Evolutionary conservation across 1,140 invertebrate species (phyloP), one percentile per base, ranked within the genome.

Genomic region (Heliconius melpomene): DNA sequence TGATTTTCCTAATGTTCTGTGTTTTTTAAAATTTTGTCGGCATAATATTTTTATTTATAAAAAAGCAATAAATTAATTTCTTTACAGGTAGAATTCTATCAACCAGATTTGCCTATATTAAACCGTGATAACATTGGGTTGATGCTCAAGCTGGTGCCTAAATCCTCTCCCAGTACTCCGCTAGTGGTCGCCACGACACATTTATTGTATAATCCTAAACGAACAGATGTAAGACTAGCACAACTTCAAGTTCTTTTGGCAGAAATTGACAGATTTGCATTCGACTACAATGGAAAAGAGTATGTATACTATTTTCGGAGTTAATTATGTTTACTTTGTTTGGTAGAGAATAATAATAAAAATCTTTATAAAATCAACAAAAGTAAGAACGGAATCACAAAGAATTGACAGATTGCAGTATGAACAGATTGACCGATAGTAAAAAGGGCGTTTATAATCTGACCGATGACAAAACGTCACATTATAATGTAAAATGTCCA

Each of bases 101-200:
- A 96, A 82, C 93, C 95, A 0, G 95, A 87, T 36, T 72, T 94
- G 46, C 93, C 86, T 26, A 85, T 98, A 7, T 92, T 99, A 7
- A 97, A 98, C 89, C 95, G 98, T 36, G 97, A 98, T 83, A 99
- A 99, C 94, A 96, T 99, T 60, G 98, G 96, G 0, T 87, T 99
- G 32, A 95, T 99, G 54, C 96, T 97, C 5, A 97, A 97, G 88
- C 96, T 99, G 78, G 87, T 93, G 11, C 91, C 96, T 1, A 95
- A 94, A 80, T 82, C 87, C 2, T 85, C 89, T 73, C 95, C 94
- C 2, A 73, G 90, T 1, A 93, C 91, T 8, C 93, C 96, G 29
- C 91, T 98, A 73, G 95, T 98, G 38, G 95, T 99, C 1, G 98
- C 98, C 7, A 99, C 98, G 6, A 99, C 98, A 0, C 99, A 99